These are phyloP conservation scores for Pomatorhinus ruficollis DNA, from an alignment of 2,113 vertebrate genomes.

Conservation along the genomic window DNA sequence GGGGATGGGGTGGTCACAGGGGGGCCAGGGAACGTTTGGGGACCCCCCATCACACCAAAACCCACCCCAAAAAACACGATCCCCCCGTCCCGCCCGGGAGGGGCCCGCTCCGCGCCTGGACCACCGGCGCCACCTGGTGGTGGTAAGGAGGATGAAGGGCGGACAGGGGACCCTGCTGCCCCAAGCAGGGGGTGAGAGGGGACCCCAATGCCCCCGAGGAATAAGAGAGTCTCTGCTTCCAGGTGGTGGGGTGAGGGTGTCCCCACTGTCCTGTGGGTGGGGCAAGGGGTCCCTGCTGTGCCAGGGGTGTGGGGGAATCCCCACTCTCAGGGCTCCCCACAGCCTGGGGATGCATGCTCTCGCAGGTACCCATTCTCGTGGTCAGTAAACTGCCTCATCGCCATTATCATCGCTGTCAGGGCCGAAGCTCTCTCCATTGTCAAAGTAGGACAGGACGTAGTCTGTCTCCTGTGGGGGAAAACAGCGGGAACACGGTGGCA, in stretches of 20 bases:
- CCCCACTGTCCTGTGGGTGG: neutral
- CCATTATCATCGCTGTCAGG: neutral
- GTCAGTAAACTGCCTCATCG: neutral
- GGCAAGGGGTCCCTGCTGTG: neutral
- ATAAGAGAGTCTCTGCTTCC: neutral
- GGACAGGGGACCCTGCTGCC: too few relatives aligned
- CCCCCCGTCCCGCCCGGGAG: too few relatives aligned
- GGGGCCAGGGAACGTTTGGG: fast-evolving
- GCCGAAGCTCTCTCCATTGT: neutral
- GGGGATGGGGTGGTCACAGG: too few relatives aligned
- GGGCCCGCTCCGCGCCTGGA: neutral
- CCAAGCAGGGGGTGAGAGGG: too few relatives aligned
- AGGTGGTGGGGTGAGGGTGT: neutral
- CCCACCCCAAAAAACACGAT: too few relatives aligned
- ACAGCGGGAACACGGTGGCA: neutral
- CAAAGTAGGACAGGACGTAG: neutral
- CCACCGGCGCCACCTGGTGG: neutral
- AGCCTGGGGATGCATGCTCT: neutral
- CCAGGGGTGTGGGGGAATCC: too few relatives aligned
- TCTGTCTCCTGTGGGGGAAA: neutral
- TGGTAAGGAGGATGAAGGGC: fast-evolving
- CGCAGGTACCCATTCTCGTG: fast-evolving
- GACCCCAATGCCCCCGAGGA: too few relatives aligned
- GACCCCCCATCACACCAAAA: neutral
- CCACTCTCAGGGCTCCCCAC: neutral